These are phyloP conservation scores for Cinclus mexicanus DNA, from an alignment of 2,113 vertebrate genomes.

Conservation along the genomic window DNA sequence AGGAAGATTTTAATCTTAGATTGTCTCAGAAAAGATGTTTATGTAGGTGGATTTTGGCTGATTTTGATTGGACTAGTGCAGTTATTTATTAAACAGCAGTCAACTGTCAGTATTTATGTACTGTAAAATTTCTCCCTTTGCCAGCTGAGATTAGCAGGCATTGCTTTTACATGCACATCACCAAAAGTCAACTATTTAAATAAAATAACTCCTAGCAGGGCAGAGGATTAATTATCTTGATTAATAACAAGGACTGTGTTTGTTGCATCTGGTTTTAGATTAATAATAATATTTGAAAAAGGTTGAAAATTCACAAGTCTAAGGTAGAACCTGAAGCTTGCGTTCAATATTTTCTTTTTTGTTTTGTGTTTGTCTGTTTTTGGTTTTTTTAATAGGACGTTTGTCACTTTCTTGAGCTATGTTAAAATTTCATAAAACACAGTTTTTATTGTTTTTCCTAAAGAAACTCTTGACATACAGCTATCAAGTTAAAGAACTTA, in stretches of 20 bases:
- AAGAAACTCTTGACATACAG: neutral
- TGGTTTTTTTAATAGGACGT: neutral
- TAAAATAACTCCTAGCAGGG: neutral
- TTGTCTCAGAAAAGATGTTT: neutral
- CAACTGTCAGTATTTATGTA: neutral
- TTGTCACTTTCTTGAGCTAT: neutral
- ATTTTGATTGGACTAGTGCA: neutral
- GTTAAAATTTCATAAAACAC: neutral
- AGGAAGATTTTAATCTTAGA: neutral
- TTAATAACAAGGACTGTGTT: neutral
- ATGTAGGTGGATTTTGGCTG: neutral
- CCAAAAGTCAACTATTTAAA: neutral
- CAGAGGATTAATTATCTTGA: neutral
- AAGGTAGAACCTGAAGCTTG: neutral
- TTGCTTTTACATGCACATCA: neutral
- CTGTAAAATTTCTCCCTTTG: neutral
- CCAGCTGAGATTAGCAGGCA: neutral
- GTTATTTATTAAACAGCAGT: neutral
- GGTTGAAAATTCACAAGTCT: neutral
- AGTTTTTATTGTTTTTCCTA: neutral
- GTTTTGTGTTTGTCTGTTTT: neutral
- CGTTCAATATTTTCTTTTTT: neutral
- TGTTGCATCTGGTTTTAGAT: neutral
- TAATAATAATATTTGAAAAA: neutral
- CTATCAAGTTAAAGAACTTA: neutral